A percentile compares a stretch with the other conserved stretches of the same genome.
Conservation (phyloP, 2,888 invertebrate genomes). For the Eristalis intricaria region DNA sequence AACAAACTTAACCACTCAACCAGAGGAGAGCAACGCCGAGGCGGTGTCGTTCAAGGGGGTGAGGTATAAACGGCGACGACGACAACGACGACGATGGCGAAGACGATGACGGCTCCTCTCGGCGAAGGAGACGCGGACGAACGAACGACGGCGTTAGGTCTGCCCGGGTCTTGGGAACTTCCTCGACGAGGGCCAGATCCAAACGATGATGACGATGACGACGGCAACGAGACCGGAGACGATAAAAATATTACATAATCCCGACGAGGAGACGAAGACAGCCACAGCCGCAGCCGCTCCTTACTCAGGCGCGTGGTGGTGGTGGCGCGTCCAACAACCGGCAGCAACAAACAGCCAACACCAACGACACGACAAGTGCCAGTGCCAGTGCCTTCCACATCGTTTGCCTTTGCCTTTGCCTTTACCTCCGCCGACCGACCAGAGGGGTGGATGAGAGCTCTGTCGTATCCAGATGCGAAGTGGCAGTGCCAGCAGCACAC, state of each 20-base stretch:
- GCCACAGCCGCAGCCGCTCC: constrained; percentile 41
- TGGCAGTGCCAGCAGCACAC: constrained; percentile 43
- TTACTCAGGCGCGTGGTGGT: constrained; percentile 25
- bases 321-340: constrained; percentile 38
- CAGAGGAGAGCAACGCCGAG: too few species aligned
- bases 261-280: constrained; percentile 56
- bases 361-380: constrained; percentile 41
- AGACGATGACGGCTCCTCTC: not conserved
- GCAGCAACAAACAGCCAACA: constrained; percentile 18
- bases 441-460: constrained; percentile 52
- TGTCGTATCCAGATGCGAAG: constrained; percentile 59
- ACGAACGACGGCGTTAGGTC: not conserved
- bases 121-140: not conserved
- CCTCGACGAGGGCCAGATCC: constrained; percentile 50
- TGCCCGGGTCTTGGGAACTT: constrained; percentile 55
- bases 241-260: constrained; percentile 71
- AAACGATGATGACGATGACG: constrained; percentile 61
- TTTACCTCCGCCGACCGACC: constrained; percentile 5
- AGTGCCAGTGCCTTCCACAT: constrained; percentile 13
- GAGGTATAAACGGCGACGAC: constrained; percentile 24
- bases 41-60: not conserved
- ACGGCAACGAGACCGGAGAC: constrained; percentile 48
- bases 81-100: constrained; percentile 19
- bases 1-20: constrained; percentile 45
- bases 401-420: constrained; percentile 2